Evolutionary conservation across 2,113 vertebrate species (phyloP).

Genomic region (Triplophysa rosa): DNA sequence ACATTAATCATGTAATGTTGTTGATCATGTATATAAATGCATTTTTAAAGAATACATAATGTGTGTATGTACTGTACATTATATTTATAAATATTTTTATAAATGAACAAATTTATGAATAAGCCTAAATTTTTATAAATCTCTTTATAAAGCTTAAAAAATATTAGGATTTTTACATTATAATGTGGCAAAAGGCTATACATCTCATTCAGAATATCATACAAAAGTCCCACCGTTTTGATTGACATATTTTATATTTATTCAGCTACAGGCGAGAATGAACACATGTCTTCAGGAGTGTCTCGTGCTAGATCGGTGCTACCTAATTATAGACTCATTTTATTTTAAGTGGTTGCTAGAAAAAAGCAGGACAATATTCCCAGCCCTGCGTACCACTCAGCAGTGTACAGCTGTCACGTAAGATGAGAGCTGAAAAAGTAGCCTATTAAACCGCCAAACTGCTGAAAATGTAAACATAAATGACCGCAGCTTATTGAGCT

Average conservation of each 20-base stretch:
- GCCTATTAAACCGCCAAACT: not conserved
- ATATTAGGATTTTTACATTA: not conserved
- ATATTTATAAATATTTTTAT: no score
- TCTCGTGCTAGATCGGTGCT: constrained; percentile 24
- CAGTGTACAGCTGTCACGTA: constrained; percentile 45
- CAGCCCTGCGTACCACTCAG: not conserved
- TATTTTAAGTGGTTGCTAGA: constrained; percentile 49
- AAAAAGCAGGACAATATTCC: constrained; percentile 49
- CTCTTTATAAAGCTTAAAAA: no score
- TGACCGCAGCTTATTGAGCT: constrained; percentile 8
- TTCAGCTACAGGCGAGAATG: constrained; percentile 5
- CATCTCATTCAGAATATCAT: no score
- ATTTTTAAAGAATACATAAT: not conserved
- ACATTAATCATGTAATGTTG: not conserved
- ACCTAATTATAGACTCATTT: constrained; percentile 57
- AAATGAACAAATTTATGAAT: not conserved
- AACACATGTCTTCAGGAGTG: constrained; percentile 42
- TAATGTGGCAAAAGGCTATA: not conserved
- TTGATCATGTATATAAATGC: not conserved
- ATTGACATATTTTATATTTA: not conserved
- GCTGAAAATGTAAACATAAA: constrained; percentile 2
- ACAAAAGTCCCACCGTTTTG: no score
- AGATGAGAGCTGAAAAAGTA: constrained; percentile 28
- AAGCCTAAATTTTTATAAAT: no score
- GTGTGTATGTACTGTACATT: no score